Percentiles rank a stretch among this genome's conserved stretches.
These are phyloP conservation scores for Ceramica pisi DNA, from an alignment of 2,888 invertebrate genomes.

Conservation along the genomic window DNA sequence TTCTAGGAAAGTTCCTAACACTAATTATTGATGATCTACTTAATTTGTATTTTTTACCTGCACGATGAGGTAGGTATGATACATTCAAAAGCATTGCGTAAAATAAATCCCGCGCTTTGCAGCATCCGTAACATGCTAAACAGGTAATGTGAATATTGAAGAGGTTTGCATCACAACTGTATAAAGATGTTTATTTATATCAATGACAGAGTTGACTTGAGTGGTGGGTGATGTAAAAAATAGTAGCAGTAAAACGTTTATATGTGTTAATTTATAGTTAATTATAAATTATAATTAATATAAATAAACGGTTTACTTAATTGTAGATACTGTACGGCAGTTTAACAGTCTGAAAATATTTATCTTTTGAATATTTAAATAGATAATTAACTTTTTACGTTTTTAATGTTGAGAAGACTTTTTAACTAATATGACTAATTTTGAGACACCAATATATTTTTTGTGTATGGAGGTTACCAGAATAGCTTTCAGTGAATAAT, in stretches of 20 bases:
- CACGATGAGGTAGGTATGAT: constrained; percentile 19
- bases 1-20: background rate
- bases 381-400: background rate
- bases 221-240: background rate
- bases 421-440: background rate
- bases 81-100: background rate
- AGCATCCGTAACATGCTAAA: constrained; percentile 35
- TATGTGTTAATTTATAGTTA: background rate
- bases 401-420: background rate
- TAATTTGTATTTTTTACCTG: constrained; percentile 3
- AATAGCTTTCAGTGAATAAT: background rate
- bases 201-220: constrained; percentile 13
- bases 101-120: constrained; percentile 15
- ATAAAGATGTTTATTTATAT: constrained; percentile 14
- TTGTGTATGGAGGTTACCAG: no score
- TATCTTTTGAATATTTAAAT: background rate
- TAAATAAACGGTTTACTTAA: background rate
- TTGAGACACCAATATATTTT: background rate
- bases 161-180: constrained; percentile 20
- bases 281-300: background rate
- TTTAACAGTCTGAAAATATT: background rate
- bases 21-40: constrained; percentile 19
- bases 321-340: no score
- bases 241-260: background rate
- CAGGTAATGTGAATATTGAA: constrained; percentile 37